These are phyloP conservation scores for Cynopterus sphinx DNA, from an alignment of 2,797 vertebrate genomes.

Conservation along the genomic window DNA sequence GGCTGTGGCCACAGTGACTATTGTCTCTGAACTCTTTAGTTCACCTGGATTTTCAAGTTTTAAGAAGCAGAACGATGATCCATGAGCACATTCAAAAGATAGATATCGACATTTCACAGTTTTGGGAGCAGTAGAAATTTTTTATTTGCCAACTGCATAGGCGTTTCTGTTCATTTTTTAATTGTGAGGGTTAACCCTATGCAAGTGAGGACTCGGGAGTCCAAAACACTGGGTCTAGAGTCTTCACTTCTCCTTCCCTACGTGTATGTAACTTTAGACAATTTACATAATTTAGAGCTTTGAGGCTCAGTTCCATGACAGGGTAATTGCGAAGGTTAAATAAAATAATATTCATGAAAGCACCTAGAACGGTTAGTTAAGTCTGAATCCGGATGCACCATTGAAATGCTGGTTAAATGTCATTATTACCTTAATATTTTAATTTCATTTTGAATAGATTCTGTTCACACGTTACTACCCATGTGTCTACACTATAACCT, in stretches of 20 bases:
- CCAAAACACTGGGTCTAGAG: background rate
- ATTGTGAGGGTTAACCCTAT: background rate
- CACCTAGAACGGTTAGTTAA: background rate
- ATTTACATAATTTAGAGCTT: conserved; percentile 40
- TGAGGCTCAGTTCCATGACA: background rate
- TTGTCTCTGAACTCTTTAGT: background rate
- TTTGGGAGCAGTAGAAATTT: background rate
- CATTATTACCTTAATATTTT: conserved; percentile 31
- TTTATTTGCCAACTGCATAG: background rate
- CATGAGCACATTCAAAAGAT: background rate
- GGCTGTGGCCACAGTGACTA: background rate
- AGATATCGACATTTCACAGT: background rate
- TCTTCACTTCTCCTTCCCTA: background rate
- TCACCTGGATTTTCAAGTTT: background rate
- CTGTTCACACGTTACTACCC: background rate
- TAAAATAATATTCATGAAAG: background rate
- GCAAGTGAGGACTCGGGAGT: background rate
- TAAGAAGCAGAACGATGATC: background rate
- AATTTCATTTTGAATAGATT: conserved; percentile 36
- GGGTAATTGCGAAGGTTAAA: conserved; percentile 43
- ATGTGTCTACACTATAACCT: background rate
- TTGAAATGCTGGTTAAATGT: background rate
- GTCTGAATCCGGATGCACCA: background rate
- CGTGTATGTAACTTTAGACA: background rate
- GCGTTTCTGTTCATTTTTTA: background rate